phyloP scores from a whole-genome alignment of 1,140 invertebrate genomes.

The Halyomorpha halys region DNA sequence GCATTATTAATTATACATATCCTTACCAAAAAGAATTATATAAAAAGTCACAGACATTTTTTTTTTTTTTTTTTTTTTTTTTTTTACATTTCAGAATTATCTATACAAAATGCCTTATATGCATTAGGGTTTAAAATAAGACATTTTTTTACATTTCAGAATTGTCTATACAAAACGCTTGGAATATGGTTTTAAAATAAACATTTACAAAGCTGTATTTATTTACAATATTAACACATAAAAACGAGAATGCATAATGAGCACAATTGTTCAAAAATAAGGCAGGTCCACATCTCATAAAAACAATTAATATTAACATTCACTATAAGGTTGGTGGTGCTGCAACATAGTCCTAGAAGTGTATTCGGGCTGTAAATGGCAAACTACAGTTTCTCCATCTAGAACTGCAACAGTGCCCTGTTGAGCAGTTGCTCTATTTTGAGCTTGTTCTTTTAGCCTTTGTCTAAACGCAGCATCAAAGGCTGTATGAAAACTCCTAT shows the following conservation, averaged over 20 bases:
- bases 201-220: conserved; percentile 26
- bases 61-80: conserved; percentile 18
- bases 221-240: conserved; percentile 30
- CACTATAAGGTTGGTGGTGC: conserved; percentile 48
- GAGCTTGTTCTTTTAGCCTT: conserved; percentile 47
- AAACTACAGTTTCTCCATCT: conserved; percentile 71
- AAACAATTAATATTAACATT: conserved; percentile 37
- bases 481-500: conserved; percentile 34
- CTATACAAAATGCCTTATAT: conserved; percentile 22
- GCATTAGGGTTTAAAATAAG: no score
- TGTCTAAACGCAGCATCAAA: conserved; percentile 36
- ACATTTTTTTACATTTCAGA: conserved; percentile 17
- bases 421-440: conserved; percentile 33
- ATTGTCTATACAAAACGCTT: conserved; percentile 24
- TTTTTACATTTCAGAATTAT: conserved; percentile 19
- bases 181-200: conserved; percentile 18
- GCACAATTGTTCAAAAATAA: conserved; percentile 19
- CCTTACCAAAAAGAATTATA: conserved; percentile 25
- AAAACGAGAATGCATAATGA: conserved; percentile 19
- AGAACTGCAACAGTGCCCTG: conserved; percentile 58
- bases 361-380: conserved; percentile 57
- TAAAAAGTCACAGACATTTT: conserved; percentile 25
- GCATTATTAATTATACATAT: conserved; percentile 28
- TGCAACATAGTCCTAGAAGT: conserved; percentile 30
- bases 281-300: conserved; percentile 18